Evolutionary conservation across 2,888 invertebrate genomes (phyloP), one percentile per base, ranked within the genome.

Genomic region (Chironomus tentans): DNA sequence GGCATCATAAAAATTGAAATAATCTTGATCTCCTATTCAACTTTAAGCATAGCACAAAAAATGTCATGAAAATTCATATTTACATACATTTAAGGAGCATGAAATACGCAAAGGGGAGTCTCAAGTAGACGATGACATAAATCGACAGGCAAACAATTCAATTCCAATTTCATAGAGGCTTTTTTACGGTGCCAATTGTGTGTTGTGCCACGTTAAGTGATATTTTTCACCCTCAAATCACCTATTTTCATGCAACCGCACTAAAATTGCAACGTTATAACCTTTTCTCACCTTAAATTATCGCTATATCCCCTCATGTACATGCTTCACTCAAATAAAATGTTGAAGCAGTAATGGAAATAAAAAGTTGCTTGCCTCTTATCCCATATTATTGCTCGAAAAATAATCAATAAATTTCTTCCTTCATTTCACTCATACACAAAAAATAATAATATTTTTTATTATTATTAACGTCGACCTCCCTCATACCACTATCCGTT

Each of bases 1-100:
- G 68, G 68, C 46, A 70, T 46, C 18, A 47, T 68, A 47, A 68
- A 69, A 69, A 21, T 47, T 18, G 22, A 48, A 70, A 47, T 70
- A 70, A 70, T 70, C 70, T 48, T 70, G 47, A 48, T 70, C 18
- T 13, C n/a, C 47, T 15, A 21, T 48, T 47, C 46, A 70, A 38
- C 38, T 38, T 38, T 38, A 38, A 38, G 38, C 38, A 38, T 38
- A 38, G 38, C 10, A 38, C 38, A 10, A 38, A 38, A 38, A 38
- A 38, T 38, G 38, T 38, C 38, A 38, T 38, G 38, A 38, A 38
- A 38, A 38, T 38, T 38, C 38, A 38, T 38, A 38, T 38, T 38
- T 38, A 38, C 38, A 38, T 38, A 38, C 38, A 38, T 38, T 38
- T 38, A 38, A 38, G 38, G 38, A 38, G 38, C 38, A 38, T 38